These are phyloP conservation scores for Spermophilus dauricus DNA, from an alignment of 2,113 vertebrate genomes.

Conservation along the genomic window DNA sequence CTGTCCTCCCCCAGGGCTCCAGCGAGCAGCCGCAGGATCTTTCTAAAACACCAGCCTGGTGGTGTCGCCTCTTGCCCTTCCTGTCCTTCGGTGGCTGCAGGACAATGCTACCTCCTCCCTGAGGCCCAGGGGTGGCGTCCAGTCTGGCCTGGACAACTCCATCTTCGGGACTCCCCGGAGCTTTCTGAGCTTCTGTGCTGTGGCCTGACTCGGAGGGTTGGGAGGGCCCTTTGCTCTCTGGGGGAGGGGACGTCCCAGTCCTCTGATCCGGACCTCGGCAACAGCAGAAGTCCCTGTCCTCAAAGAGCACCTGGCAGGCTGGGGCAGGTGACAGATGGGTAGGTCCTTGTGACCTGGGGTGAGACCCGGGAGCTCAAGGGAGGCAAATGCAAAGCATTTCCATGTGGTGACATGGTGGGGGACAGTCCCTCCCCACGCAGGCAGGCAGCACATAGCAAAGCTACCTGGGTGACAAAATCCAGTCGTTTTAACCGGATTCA, in stretches of 20 bases:
- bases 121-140: fast-evolving
- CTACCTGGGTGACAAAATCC: not conserved
- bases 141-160: not conserved
- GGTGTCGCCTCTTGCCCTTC: not conserved
- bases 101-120: not conserved
- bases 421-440: not conserved
- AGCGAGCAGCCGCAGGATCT: not conserved
- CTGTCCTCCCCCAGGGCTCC: not conserved
- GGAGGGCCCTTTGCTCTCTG: not conserved
- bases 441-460: not conserved
- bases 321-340: not conserved
- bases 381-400: not conserved
- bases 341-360: not conserved
- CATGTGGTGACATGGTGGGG: not conserved
- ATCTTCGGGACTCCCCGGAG: not conserved
- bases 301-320: fast-evolving
- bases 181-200: not conserved
- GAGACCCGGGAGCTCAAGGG: not conserved
- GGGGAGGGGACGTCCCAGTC: not conserved
- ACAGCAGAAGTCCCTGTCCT: not conserved
- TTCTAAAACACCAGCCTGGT: not conserved
- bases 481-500: not conserved
- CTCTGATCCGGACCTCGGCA: not conserved
- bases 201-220: not conserved
- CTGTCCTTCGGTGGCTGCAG: fast-evolving